Base-by-base conservation (phyloP, 2,113 vertebrate genomes). In the Phaethon lepturus region DNA sequence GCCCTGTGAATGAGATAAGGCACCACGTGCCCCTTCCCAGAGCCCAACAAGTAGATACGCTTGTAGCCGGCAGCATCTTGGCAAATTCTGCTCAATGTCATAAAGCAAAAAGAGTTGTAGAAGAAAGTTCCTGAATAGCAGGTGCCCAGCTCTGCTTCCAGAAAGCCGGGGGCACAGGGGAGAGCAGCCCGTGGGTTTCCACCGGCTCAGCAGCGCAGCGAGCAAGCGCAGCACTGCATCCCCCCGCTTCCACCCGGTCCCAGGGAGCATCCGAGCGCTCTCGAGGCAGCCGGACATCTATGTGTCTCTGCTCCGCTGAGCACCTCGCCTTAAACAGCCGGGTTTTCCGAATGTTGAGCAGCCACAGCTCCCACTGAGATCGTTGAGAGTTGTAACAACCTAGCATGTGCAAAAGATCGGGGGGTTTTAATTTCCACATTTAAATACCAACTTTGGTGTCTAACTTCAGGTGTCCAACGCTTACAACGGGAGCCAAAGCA, bases 381-480 rank as follows among this genome's bases (percentile, higher is more conserved):
- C 3, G 0, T 2, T 22, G 62, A 73, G 45, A 63, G 80, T 12
- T 93, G 74, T 58, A 93, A 66, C 84, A 95, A 60, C 58, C 66
- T 40, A n/a, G 47, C 55, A 60, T 23, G 64, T 64, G 83, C 3
- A 13, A 87, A 95, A 89, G 58, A 60, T 10, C 10, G 45, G 28
- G 55, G 53, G 42, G 64, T 84, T 93, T 74, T 53, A 55, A 69
- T 69, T 82, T 79, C 45, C 31, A 72, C 59, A 25, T 80, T 95
- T 90, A 91, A 90, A 79, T 75, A 73, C 14, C 62, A 69, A 24
- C 29, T 87, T 60, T 17, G 25, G 38, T 74, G 63, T 71, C 81
- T 80, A 79, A 68, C 44, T 93, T 95, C 59, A 95, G 79, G 50
- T 86, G 74, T 69, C 77, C 56, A 79, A 66, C 49, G 45, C 56